A percentile compares a stretch with the other conserved stretches of the same genome.
Conservation (phyloP, 2,797 vertebrate species). For the Philypnodon macrostomus region DNA sequence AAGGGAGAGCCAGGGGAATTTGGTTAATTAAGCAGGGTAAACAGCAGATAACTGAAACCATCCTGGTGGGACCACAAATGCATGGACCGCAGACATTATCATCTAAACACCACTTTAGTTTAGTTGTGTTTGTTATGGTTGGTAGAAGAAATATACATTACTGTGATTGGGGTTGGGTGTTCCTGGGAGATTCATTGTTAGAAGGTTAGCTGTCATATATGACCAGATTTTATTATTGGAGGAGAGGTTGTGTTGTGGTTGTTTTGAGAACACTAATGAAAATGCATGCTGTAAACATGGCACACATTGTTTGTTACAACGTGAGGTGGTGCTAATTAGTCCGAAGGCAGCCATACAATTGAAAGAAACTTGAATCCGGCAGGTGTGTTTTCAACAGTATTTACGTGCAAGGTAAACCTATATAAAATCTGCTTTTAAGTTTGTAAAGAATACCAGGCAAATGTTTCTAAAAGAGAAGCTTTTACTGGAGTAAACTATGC, state of each 20-base stretch:
- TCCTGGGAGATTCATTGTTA: conserved; percentile 38
- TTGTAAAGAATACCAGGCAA: too few relatives aligned
- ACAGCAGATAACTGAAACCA: conserved; percentile 66
- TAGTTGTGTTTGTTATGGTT: conserved; percentile 15
- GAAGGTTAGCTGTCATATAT: conserved; percentile 45
- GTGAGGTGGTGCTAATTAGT: conserved; percentile 40
- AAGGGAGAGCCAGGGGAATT: conserved; percentile 64
- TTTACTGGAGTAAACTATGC: neutral
- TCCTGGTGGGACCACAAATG: conserved; percentile 60
- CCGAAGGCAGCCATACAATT: conserved; percentile 20
- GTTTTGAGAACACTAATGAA: conserved; percentile 47
- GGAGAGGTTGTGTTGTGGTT: conserved; percentile 37
- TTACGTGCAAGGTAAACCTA: too few relatives aligned
- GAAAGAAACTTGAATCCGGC: conserved; percentile 1
- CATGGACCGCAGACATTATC: conserved; percentile 43
- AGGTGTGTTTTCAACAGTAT: too few relatives aligned
- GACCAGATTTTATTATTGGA: conserved; percentile 42
- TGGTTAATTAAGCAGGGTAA: conserved; percentile 77
- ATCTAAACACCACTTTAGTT: conserved; percentile 23
- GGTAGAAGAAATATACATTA: conserved; percentile 12
- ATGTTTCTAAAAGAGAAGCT: too few relatives aligned
- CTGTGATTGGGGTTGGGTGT: conserved; percentile 26
- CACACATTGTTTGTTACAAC: conserved; percentile 35
- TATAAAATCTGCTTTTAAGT: too few relatives aligned
- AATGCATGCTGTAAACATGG: conserved; percentile 49